These are phyloP conservation scores for Hesperophylax magnus DNA, from an alignment of 1,140 invertebrate species.

Conservation along the genomic window DNA sequence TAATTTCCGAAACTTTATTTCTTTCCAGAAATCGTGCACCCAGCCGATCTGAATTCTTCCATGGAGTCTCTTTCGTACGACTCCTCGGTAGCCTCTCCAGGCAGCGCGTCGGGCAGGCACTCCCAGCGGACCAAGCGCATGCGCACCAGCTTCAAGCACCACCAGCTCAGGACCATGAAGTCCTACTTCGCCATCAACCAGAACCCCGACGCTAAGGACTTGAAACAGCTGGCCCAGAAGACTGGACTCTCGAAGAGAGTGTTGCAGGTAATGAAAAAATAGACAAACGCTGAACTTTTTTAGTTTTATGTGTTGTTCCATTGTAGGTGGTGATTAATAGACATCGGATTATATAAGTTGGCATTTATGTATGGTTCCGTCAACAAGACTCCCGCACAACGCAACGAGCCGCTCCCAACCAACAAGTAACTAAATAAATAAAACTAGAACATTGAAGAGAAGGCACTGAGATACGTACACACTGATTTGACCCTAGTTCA, in stretches of 20 bases:
- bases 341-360: too few species aligned
- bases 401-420: too few species aligned
- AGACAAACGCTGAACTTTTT: too few species aligned
- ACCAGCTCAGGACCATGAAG: constrained; percentile 98
- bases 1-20: constrained; percentile 39
- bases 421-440: too few species aligned
- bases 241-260: constrained; percentile 98
- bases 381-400: too few species aligned
- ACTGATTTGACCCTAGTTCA: too few species aligned
- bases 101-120: constrained; percentile 81
- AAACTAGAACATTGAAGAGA: too few species aligned
- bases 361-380: too few species aligned
- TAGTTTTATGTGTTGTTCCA: too few species aligned
- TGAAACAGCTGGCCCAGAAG: constrained; percentile 98
- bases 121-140: constrained; percentile 93
- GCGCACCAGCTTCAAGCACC: constrained; percentile 98
- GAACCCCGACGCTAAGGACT: constrained; percentile 98
- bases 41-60: constrained; percentile 80
- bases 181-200: constrained; percentile 99
- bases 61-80: constrained; percentile 84
- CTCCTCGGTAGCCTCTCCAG: constrained; percentile 83
- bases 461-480: too few species aligned
- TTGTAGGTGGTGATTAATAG: too few species aligned
- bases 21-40: constrained; percentile 78
- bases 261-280: constrained; percentile 89